Conservation (phyloP, 2,888 invertebrate species). For the Osmoderma eremita region DNA sequence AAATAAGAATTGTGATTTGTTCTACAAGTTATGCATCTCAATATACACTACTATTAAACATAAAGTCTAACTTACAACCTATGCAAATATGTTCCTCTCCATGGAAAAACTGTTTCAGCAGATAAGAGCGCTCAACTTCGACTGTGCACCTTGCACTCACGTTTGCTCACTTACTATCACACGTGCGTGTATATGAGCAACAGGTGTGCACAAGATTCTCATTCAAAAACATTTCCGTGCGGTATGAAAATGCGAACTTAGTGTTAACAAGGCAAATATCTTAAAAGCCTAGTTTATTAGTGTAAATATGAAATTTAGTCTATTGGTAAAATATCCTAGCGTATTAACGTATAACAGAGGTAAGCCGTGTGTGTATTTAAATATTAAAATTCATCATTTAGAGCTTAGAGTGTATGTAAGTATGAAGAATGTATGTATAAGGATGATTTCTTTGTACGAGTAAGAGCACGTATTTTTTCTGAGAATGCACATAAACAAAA, state of each 20-base stretch:
- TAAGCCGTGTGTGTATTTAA: not conserved
- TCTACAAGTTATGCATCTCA: not conserved
- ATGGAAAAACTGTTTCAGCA: slow-evolving; percentile 17
- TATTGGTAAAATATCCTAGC: not conserved
- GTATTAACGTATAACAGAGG: slow-evolving; percentile 1
- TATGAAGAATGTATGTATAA: too few species aligned
- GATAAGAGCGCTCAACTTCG: slow-evolving; percentile 24
- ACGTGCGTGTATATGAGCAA: slow-evolving; percentile 29
- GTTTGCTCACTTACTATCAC: slow-evolving; percentile 14
- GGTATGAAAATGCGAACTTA: not conserved
- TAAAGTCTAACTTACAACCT: not conserved
- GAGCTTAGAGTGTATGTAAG: not conserved
- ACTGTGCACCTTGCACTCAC: slow-evolving; percentile 2
- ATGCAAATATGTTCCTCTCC: slow-evolving; percentile 16
- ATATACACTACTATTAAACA: not conserved
- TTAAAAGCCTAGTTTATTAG: not conserved
- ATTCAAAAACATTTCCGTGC: not conserved
- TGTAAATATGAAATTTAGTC: slow-evolving; percentile 25
- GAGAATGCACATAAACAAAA: too few species aligned
- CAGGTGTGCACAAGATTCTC: slow-evolving; percentile 27
- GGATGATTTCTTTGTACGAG: too few species aligned
- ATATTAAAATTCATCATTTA: not conserved
- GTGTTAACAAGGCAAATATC: not conserved
- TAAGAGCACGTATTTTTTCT: too few species aligned
- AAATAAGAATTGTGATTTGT: too few species aligned